Base-by-base conservation (phyloP, 2,113 vertebrate genomes). In the Myotis davidii region DNA sequence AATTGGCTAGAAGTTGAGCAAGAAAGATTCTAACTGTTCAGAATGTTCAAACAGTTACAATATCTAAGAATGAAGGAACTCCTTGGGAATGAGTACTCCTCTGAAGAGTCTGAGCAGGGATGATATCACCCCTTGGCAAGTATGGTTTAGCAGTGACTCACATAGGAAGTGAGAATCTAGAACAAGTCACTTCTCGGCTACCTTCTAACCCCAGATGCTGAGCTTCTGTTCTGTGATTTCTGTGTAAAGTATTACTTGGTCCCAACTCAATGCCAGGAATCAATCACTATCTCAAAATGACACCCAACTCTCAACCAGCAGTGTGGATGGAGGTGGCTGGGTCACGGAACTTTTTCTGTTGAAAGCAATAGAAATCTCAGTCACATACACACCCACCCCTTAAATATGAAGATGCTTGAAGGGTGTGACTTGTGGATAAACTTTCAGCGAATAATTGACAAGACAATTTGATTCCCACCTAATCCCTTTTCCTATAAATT, bases 71-170 rank as follows among this genome's bases (percentile, higher is more conserved):
- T 0, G 7, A 65, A 32, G 45, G 18, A 2, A 2, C 10, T 14
- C 39, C 39, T 48, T 32, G 23, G 70, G 9, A 7, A 45, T 23
- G 3, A 32, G 12, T 9, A 27, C 39, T n/a, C 16, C 9, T 1
- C 54, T 45, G 13, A 27, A 20, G 16, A 20, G 13, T 21, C 8
- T n/a, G 29, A 17, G 13, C 82, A 52, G 39, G 39, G 10, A 11
- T 0, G 0, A 6, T 1, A 20, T 65, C 29, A 27, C 6, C 37
- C 27, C 21, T 67, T 29, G 4, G 42, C 21, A 67, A 34, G 37
- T 42, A 37, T 23, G 3, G 13, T 13, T 2, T 59, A 64, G 29
- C 29, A 21, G 6, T n/a, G 9, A 64, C 21, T 61, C 12, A 17
- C 56, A 48, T 0, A 3, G 4, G 20, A 48, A 16, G 0, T 16